phyloP scores from a whole-genome alignment of 2,113 vertebrate species.

The Sander vitreus region DNA sequence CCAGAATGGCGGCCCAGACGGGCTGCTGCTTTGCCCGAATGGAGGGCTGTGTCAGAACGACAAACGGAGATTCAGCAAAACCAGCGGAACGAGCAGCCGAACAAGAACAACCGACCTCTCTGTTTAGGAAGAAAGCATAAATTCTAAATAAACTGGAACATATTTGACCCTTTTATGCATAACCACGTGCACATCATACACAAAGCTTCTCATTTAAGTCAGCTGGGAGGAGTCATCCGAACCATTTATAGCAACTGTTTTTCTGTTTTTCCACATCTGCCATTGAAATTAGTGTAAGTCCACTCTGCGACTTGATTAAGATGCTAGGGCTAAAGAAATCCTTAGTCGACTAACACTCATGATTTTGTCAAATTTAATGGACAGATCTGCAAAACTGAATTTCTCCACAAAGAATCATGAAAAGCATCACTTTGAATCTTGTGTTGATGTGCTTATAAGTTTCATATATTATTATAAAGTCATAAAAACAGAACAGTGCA shows the following conservation, averaged over 20 bases:
- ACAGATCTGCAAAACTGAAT: too few species aligned
- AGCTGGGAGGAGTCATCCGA: not conserved
- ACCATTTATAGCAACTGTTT: not conserved
- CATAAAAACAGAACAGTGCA: not conserved
- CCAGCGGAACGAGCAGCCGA: conserved; percentile 91
- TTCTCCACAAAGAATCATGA: too few species aligned
- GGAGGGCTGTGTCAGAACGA: conserved; percentile 80
- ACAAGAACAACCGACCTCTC: conserved; percentile 91
- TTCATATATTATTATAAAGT: too few species aligned
- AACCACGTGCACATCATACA: not conserved
- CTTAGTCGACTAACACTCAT: too few species aligned
- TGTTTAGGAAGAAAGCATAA: conserved; percentile 78
- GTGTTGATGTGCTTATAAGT: too few species aligned
- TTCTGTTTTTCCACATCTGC: not conserved
- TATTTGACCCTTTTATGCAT: not conserved
- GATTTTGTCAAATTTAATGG: too few species aligned
- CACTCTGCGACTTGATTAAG: not conserved
- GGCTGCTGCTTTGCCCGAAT: conserved; percentile 24
- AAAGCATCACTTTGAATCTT: too few species aligned
- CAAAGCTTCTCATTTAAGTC: not conserved
- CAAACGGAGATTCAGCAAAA: conserved; percentile 91
- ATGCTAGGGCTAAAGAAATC: too few species aligned
- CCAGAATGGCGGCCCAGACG: not conserved
- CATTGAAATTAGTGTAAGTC: not conserved
- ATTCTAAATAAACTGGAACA: not conserved